Evolutionary conservation across 2,797 vertebrate species (phyloP), one percentile per base, ranked within the genome.

Genomic region (Argya squamiceps): DNA sequence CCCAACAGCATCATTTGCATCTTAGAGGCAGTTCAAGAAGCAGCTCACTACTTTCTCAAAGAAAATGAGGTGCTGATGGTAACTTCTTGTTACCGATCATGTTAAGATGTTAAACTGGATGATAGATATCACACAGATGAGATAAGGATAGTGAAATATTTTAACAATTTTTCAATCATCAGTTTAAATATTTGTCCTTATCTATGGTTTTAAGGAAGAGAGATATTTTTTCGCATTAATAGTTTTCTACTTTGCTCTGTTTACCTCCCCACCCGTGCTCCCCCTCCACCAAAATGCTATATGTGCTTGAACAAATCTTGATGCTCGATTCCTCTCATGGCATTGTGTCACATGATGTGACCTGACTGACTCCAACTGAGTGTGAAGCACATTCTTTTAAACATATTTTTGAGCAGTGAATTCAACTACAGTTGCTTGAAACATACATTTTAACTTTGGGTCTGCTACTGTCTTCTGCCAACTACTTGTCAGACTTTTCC

Each of bases 211-310:
- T 90, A 79, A 68, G 56, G 10, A 46, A 77, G 46, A 74, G n/a
- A 84, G 53, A 23, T 49, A 12, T 8, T 86, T 52, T 93, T 89
- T 82, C n/a, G 26, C 60, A 62, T 60, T 71, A 68, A 30, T 46
- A 27, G 4, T 73, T 85, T 23, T n/a, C 21, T 73, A 15, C 15
- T 63, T 91, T 77, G 13, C 73, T 60, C 37, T 49, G 2, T 64
- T 76, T 63, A 2, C 1, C 1, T 6, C 2, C 3, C 6, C 0
- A 50, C 2, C 9, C 13, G 26, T 10, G 2, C 1, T 17, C 3
- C 4, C 1, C 1, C 21, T 29, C 6, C 18, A 58, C 11, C 5
- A n/a, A 71, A 75, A 76, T 65, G 1, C 4, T 44, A 24, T 36
- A 83, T 82, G 79, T 76, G 2, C 43, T 71, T 73, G n/a, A 73